phyloP scores from a whole-genome alignment of 2,797 vertebrate species.

The Eospalax fontanierii region DNA sequence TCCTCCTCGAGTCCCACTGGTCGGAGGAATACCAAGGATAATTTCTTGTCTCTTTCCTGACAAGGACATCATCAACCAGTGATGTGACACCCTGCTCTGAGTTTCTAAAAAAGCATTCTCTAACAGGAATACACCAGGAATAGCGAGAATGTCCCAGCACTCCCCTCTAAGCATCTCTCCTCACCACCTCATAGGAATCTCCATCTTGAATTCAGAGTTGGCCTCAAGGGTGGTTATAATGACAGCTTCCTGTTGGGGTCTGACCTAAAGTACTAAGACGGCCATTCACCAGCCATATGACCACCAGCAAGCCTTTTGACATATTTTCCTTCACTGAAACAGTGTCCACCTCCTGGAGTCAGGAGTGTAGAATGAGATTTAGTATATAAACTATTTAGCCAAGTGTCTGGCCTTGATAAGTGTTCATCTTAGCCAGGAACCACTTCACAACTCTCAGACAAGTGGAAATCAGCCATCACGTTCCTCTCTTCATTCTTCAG shows the following conservation, averaged over 20 bases:
- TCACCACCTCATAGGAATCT: accelerated
- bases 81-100: background rate
- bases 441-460: too few species aligned
- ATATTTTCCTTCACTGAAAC: background rate
- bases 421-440: background rate
- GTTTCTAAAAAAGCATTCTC: background rate
- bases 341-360: background rate
- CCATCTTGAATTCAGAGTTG: background rate
- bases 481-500: background rate
- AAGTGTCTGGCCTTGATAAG: background rate
- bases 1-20: background rate
- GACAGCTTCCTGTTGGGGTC: background rate
- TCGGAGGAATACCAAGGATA: background rate
- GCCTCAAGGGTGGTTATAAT: background rate
- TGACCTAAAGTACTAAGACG: background rate
- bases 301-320: background rate
- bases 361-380: background rate
- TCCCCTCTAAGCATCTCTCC: background rate
- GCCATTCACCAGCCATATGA: background rate
- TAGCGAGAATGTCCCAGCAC: background rate
- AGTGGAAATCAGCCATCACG: background rate
- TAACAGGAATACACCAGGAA: background rate
- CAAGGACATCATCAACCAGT: background rate
- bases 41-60: background rate
- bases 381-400: background rate